phyloP scores from a whole-genome alignment of 2,888 invertebrate genomes.

The Cosmia trapezina region DNA sequence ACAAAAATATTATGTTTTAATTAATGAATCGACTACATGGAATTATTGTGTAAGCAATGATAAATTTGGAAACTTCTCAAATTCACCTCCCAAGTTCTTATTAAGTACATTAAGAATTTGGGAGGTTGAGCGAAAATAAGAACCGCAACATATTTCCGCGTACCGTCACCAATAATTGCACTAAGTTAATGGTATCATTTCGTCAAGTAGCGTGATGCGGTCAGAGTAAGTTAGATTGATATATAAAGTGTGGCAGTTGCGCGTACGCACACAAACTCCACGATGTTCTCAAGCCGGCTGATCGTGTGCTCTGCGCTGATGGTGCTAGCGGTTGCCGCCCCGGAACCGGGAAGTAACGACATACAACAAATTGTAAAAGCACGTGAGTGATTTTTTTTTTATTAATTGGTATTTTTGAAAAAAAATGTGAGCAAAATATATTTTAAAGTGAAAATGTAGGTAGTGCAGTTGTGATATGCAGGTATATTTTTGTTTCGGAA shows the following conservation, averaged over 20 bases:
- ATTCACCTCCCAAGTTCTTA: neutral
- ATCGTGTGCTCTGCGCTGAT: constrained; percentile 70
- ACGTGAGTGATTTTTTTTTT: constrained; percentile 52
- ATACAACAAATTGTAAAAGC: constrained; percentile 58
- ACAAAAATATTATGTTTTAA: neutral
- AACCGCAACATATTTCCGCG: neutral
- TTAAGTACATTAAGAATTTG: too few species aligned
- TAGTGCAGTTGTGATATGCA: constrained; percentile 16
- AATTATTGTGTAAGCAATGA: too few species aligned
- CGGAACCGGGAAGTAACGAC: constrained; percentile 62
- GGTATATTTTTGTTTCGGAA: neutral
- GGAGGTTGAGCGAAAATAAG: neutral
- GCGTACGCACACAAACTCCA: constrained; percentile 58
- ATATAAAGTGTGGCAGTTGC: constrained; percentile 69
- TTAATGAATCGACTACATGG: neutral
- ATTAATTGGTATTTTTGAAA: neutral
- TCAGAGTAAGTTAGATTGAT: constrained; percentile 57
- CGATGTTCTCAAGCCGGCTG: constrained; percentile 69
- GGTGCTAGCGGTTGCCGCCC: constrained; percentile 65
- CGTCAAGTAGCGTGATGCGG: constrained; percentile 19
- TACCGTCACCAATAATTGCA: neutral
- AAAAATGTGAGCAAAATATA: neutral
- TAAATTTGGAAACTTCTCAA: neutral
- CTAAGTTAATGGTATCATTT: constrained; percentile 3
- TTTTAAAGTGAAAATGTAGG: constrained; percentile 11